These are phyloP conservation scores for Irena cyanogastra DNA, from an alignment of 2,113 vertebrate species.

Conservation along the genomic window DNA sequence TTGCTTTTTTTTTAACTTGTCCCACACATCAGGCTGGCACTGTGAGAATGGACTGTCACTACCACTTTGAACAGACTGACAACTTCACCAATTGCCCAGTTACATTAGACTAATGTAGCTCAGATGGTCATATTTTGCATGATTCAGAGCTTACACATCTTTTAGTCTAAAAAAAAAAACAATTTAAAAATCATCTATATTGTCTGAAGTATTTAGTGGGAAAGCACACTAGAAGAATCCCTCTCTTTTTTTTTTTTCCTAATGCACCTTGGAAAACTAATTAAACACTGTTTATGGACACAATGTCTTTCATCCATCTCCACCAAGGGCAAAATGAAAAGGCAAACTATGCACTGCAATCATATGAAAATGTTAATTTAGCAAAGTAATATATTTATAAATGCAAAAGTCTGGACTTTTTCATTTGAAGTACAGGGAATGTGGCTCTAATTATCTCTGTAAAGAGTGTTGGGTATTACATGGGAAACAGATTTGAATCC, in stretches of 20 bases:
- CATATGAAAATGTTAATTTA: neutral
- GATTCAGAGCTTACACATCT: constrained; percentile 21
- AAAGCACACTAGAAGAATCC: neutral
- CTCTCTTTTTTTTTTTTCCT: neutral
- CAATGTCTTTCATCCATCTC: neutral
- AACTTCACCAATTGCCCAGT: constrained; percentile 34
- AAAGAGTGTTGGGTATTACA: neutral
- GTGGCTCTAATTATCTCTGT: neutral
- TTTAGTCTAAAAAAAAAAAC: neutral
- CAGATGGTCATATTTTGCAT: constrained; percentile 26
- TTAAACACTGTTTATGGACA: neutral
- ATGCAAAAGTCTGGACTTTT: neutral
- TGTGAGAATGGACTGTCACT: constrained; percentile 66
- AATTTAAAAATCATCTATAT: neutral
- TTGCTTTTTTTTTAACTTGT: constrained; percentile 17
- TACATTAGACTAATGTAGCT: neutral
- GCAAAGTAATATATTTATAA: neutral
- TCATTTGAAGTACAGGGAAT: neutral
- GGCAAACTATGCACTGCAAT: neutral
- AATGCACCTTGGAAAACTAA: neutral
- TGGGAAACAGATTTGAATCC: neutral
- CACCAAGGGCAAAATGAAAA: neutral
- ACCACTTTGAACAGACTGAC: constrained; percentile 42
- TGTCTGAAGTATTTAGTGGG: neutral
- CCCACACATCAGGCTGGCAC: constrained; percentile 38